Percentiles rank a stretch among this genome's conserved stretches.
phyloP scores from a whole-genome alignment of 92 coral and sea anemone genomes.

The Phenganax marumi region DNA sequence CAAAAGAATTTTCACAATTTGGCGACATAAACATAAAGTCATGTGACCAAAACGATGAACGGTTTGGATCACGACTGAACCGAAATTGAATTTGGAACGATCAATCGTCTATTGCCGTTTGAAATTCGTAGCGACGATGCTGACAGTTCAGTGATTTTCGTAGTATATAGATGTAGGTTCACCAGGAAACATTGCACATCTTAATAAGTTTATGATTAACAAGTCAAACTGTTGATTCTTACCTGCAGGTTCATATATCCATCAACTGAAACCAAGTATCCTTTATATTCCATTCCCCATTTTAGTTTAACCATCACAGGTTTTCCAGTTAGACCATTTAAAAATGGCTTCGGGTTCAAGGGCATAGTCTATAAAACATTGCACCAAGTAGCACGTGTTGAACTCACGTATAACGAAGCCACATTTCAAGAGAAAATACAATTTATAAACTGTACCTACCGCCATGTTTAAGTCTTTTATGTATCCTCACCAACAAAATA shows the following conservation, averaged over 20 bases:
- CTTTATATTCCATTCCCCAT: slow-evolving; percentile 99
- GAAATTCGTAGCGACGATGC: no score
- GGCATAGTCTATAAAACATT: slow-evolving; percentile 84
- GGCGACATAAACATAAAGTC: no score
- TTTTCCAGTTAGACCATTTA: slow-evolving; percentile 93
- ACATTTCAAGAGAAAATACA: neutral
- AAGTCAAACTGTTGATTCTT: neutral
- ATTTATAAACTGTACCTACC: slow-evolving; percentile 41
- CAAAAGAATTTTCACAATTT: no score
- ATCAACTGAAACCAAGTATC: slow-evolving; percentile 94
- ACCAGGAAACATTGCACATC: no score
- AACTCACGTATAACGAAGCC: neutral
- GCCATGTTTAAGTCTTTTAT: slow-evolving; percentile 46
- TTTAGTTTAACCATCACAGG: slow-evolving; percentile 94
- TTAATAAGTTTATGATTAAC: no score
- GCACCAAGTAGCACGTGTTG: slow-evolving; percentile 25
- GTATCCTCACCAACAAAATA: slow-evolving; percentile 2
- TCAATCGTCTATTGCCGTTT: no score
- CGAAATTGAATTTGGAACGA: no score
- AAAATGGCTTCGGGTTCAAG: slow-evolving; percentile 96
- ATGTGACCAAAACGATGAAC: no score
- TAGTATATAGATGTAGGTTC: no score
- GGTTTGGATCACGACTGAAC: no score
- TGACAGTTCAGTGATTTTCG: no score
- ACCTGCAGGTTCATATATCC: slow-evolving; percentile 99